A percentile compares a stretch with the other conserved stretches of the same genome.
phyloP scores from a whole-genome alignment of 2,888 invertebrate genomes.

The Trichopoda pennipes region DNA sequence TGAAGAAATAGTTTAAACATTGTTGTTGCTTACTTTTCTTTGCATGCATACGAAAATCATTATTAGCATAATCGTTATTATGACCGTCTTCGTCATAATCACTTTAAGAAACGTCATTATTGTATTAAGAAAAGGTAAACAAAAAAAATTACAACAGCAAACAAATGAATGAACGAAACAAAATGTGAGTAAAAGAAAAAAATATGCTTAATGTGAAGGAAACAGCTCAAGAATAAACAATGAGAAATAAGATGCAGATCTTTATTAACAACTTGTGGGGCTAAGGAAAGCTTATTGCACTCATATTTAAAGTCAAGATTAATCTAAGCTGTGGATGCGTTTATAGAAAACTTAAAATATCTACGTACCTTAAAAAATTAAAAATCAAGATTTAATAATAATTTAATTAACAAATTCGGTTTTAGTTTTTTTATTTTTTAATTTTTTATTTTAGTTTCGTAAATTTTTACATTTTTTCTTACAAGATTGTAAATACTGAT shows the following conservation, averaged over 20 bases:
- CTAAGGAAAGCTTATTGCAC: neutral
- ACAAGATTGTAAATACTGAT: too few species aligned
- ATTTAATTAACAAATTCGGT: too few species aligned
- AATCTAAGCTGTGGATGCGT: too few species aligned
- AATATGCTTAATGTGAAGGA: slow-evolving; percentile 8
- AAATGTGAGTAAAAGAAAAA: slow-evolving; percentile 47
- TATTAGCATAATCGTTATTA: slow-evolving; percentile 8
- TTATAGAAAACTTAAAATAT: too few species aligned
- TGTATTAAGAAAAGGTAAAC: slow-evolving; percentile 65
- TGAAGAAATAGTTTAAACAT: slow-evolving; percentile 71
- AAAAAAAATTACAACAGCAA: slow-evolving; percentile 61
- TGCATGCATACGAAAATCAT: slow-evolving; percentile 25
- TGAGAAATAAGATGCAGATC: slow-evolving; percentile 37
- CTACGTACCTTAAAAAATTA: too few species aligned
- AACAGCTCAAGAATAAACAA: slow-evolving; percentile 43
- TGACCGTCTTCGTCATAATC: slow-evolving; percentile 22
- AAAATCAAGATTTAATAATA: too few species aligned
- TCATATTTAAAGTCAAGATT: neutral
- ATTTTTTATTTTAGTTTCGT: too few species aligned
- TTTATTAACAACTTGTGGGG: slow-evolving; percentile 30
- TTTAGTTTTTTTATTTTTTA: too few species aligned
- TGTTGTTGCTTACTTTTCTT: slow-evolving; percentile 39
- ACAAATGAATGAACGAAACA: slow-evolving; percentile 47
- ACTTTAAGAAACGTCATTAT: slow-evolving; percentile 33
- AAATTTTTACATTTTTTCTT: too few species aligned